These are phyloP conservation scores for Podilymbus podiceps DNA, from an alignment of 2,113 vertebrate genomes.

Conservation along the genomic window DNA sequence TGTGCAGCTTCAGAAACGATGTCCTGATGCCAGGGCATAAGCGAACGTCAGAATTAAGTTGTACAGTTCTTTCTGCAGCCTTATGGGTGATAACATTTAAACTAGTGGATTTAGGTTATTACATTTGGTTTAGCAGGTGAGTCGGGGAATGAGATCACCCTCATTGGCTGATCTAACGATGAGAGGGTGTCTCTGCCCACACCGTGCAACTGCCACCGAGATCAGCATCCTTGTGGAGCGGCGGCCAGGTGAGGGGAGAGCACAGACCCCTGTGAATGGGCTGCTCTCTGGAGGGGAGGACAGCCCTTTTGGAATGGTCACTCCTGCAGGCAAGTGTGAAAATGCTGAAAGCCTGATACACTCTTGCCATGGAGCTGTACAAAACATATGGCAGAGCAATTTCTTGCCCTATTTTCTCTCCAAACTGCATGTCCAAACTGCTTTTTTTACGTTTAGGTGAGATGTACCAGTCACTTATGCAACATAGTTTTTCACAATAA, in stretches of 20 bases:
- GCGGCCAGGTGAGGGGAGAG: neutral
- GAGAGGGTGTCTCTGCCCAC: neutral
- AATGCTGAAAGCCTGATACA: neutral
- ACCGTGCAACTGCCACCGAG: neutral
- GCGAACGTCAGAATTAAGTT: neutral
- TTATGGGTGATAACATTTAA: neutral
- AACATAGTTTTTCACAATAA: neutral
- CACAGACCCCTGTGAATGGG: accelerated
- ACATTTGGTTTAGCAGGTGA: neutral
- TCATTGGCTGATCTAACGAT: neutral
- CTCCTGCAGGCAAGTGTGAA: neutral
- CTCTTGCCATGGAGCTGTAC: neutral
- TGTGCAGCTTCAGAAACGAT: neutral
- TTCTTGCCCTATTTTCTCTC: neutral
- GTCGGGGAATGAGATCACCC: neutral
- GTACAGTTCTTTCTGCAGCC: neutral
- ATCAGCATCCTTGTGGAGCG: neutral
- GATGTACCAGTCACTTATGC: accelerated
- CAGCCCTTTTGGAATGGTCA: neutral
- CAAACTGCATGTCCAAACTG: neutral
- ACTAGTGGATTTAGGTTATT: neutral
- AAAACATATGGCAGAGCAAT: neutral
- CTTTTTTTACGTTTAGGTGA: neutral
- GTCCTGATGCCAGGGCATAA: neutral
- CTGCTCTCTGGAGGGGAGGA: neutral